phyloP scores from a whole-genome alignment of 1,140 invertebrate genomes.

The Telenomus remus region DNA sequence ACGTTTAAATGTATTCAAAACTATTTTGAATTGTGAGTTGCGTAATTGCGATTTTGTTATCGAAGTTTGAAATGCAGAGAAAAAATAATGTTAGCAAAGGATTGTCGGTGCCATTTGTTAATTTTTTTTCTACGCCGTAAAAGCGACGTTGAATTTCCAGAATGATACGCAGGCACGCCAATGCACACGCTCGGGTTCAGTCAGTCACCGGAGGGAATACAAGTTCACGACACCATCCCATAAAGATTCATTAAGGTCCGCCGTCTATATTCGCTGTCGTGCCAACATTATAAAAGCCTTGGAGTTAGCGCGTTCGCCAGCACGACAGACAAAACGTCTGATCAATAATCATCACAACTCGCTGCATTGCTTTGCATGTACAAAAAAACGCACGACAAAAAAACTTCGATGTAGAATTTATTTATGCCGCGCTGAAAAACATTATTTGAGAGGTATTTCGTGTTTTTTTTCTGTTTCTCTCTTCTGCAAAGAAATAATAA shows the following conservation, averaged over 20 bases:
- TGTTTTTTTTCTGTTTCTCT: neutral
- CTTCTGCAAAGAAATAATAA: too few relatives aligned
- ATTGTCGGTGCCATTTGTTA: neutral
- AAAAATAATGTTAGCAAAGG: neutral
- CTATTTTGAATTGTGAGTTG: too few relatives aligned
- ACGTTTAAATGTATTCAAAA: too few relatives aligned
- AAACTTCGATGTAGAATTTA: too few relatives aligned
- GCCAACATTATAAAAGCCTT: constrained; percentile 71
- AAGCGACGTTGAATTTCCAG: constrained; percentile 22
- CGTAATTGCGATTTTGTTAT: neutral
- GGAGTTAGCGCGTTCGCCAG: constrained; percentile 50
- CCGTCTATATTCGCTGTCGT: constrained; percentile 71
- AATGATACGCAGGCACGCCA: constrained; percentile 64
- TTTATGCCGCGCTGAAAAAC: too few relatives aligned
- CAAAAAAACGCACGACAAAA: constrained; percentile 24
- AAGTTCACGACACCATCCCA: constrained; percentile 76
- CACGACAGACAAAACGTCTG: constrained; percentile 66
- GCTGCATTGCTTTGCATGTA: constrained; percentile 41
- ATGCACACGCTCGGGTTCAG: constrained; percentile 67
- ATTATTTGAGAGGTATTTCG: neutral
- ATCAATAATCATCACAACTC: constrained; percentile 70
- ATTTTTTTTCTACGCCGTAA: constrained; percentile 14
- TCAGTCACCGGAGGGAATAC: constrained; percentile 74
- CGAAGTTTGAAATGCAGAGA: too few relatives aligned
- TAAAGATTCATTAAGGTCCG: constrained; percentile 76